These are phyloP conservation scores for Gari tellinella DNA, from an alignment of 2,888 invertebrate genomes.

Conservation along the genomic window DNA sequence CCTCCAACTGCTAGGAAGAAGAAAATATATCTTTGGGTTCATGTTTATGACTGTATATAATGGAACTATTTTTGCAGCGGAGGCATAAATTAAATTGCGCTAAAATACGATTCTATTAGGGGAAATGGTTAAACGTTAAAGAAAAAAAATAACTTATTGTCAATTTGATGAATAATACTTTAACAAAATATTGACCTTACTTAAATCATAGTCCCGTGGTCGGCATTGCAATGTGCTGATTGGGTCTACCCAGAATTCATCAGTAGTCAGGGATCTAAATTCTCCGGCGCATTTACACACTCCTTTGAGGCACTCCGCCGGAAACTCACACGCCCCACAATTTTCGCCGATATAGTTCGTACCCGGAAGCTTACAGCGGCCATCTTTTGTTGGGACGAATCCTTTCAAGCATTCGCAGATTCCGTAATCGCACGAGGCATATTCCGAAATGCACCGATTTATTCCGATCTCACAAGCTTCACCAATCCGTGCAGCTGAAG, in stretches of 20 bases:
- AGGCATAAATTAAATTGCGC: too few relatives aligned
- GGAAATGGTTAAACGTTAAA: too few relatives aligned
- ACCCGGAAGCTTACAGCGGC: conserved; percentile 65
- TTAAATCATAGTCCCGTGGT: conserved; percentile 23
- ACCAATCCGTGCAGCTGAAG: conserved; percentile 56
- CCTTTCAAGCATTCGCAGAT: conserved; percentile 55
- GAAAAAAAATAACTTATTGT: too few relatives aligned
- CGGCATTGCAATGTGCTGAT: conserved; percentile 58
- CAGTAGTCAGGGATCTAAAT: conserved; percentile 57
- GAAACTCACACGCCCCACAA: conserved; percentile 65
- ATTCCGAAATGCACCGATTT: conserved; percentile 62
- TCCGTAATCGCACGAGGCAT: conserved; percentile 55
- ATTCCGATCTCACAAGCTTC: conserved; percentile 52
- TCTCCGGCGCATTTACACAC: conserved; percentile 58
- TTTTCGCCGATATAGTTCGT: conserved; percentile 62
- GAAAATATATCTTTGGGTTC: too few relatives aligned
- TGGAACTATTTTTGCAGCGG: too few relatives aligned
- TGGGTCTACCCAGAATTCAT: conserved; percentile 70
- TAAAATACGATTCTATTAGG: too few relatives aligned
- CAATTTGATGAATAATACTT: too few relatives aligned
- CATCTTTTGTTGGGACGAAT: conserved; percentile 61
- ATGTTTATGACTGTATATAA: too few relatives aligned
- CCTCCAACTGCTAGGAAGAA: too few relatives aligned
- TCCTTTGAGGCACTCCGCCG: conserved; percentile 56
- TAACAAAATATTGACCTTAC: conserved; percentile 6